Percentiles rank a stretch among this genome's conserved stretches.
phyloP scores from a whole-genome alignment of 2,113 vertebrate species.

The Colius striatus region DNA sequence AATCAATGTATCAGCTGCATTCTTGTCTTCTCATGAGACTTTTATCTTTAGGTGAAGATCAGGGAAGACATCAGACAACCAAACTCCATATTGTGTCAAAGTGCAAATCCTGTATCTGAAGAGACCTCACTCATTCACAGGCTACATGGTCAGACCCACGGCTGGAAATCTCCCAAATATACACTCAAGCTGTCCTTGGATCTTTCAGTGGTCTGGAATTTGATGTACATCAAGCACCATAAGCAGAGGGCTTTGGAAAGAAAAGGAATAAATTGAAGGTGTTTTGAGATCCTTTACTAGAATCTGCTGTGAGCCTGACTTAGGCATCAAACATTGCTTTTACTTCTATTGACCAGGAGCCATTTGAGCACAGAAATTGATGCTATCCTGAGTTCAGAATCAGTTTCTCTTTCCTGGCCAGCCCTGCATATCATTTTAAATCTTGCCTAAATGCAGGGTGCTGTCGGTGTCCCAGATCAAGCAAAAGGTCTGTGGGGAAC shows the following conservation, averaged over 20 bases:
- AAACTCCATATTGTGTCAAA: background rate
- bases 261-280: background rate
- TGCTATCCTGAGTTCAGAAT: background rate
- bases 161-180: background rate
- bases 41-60: background rate
- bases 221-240: background rate
- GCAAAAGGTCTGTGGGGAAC: background rate
- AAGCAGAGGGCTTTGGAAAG: background rate
- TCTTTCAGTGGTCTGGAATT: background rate
- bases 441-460: background rate
- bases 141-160: background rate
- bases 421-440: background rate
- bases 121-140: background rate
- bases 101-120: background rate
- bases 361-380: background rate
- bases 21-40: background rate
- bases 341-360: background rate
- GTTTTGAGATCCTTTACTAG: background rate
- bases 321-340: background rate
- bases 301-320: background rate
- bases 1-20: background rate
- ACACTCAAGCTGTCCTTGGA: too few species aligned
- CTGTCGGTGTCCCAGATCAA: background rate
- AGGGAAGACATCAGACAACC: background rate
- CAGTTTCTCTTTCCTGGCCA: background rate